These are phyloP conservation scores for Lypha dubia DNA, from an alignment of 2,888 invertebrate genomes.

Conservation along the genomic window DNA sequence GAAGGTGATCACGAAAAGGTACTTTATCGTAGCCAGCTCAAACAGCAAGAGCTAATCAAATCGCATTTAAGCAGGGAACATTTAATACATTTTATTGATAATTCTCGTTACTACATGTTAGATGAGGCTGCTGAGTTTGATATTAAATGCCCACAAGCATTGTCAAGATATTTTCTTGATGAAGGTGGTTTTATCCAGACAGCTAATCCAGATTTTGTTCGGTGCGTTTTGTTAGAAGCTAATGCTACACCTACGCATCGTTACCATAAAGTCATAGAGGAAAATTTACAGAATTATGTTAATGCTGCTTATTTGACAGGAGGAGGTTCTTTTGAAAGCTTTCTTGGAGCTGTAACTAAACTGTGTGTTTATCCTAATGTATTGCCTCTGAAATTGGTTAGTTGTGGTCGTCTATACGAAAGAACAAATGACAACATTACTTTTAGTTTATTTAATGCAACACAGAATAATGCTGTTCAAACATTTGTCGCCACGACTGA, in stretches of 20 bases:
- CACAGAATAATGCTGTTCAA: conserved; percentile 88
- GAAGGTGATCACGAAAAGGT: conserved; percentile 75
- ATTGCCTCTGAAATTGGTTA: conserved; percentile 88
- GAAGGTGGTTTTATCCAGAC: conserved; percentile 86
- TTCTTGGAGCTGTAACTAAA: conserved; percentile 87
- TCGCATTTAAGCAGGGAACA: conserved; percentile 80
- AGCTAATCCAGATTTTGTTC: conserved; percentile 91
- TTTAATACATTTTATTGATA: conserved; percentile 81
- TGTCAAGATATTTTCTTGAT: conserved; percentile 80
- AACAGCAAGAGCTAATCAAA: conserved; percentile 72
- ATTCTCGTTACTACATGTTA: conserved; percentile 86
- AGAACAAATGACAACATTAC: conserved; percentile 74
- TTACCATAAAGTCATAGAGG: conserved; percentile 86
- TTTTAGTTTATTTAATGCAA: conserved; percentile 86
- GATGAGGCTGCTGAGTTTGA: conserved; percentile 90
- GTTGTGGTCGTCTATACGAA: conserved; percentile 88
- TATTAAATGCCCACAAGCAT: conserved; percentile 82
- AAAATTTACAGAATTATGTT: conserved; percentile 83
- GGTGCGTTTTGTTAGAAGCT: conserved; percentile 89
- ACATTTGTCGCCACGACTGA: conserved; percentile 86
- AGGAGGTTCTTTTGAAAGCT: conserved; percentile 88
- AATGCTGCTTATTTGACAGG: conserved; percentile 90
- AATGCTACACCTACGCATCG: conserved; percentile 86
- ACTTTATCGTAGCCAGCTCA: conserved; percentile 75
- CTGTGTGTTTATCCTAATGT: conserved; percentile 85